These are phyloP conservation scores for Sebastes flavidus DNA, from an alignment of 2,797 vertebrate genomes.

Conservation along the genomic window DNA sequence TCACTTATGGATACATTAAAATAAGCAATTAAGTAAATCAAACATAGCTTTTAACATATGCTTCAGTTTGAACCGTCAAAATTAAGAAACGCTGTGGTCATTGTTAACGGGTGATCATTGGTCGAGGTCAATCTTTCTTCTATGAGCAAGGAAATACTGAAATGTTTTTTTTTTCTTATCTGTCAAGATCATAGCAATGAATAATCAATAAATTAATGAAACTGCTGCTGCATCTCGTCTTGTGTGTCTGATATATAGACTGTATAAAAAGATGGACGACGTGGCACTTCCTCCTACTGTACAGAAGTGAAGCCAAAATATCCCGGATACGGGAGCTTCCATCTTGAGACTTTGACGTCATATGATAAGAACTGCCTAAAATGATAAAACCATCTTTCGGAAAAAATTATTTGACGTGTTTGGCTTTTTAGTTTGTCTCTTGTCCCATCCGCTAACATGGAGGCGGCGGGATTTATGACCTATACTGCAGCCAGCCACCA, in stretches of 20 bases:
- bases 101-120: background rate
- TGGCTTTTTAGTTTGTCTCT: no score
- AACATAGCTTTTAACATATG: background rate
- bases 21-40: background rate
- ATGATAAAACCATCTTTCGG: no score
- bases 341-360: no score
- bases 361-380: no score
- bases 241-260: background rate
- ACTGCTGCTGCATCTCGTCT: background rate
- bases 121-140: background rate
- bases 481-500: no score
- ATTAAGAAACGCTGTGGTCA: background rate
- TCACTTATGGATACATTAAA: background rate
- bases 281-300: fast-evolving
- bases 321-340: no score
- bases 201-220: background rate
- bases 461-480: no score
- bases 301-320: no score
- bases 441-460: no score
- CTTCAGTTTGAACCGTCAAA: background rate
- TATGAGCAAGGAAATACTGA: background rate
- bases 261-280: no score
- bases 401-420: fast-evolving
- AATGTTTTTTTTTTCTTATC: no score
- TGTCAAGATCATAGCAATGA: background rate